Evolutionary conservation across 1,140 invertebrate genomes (phyloP).

Genomic region (Saxidomus purpurata): DNA sequence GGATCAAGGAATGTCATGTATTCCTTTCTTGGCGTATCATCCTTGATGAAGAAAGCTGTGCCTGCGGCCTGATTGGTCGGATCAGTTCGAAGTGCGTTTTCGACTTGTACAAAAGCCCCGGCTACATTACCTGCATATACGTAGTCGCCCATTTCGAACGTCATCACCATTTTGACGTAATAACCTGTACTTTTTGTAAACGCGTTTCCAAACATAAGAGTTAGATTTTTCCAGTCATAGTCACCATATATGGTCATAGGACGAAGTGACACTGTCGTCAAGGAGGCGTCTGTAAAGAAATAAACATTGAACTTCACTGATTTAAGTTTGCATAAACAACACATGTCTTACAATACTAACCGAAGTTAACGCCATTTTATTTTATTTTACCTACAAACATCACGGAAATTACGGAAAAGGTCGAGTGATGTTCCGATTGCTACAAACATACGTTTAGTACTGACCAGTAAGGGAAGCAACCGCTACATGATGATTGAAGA

Average conservation of each 20-base stretch:
- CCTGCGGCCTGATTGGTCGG: background rate
- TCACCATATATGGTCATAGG: constrained; percentile 9
- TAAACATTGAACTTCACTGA: too few relatives aligned
- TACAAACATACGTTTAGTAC: too few relatives aligned
- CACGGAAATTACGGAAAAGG: too few relatives aligned
- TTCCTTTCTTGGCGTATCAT: background rate
- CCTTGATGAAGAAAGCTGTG: background rate
- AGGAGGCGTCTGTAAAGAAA: background rate
- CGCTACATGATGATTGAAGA: too few relatives aligned
- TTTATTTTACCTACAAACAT: too few relatives aligned
- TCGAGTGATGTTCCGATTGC: too few relatives aligned
- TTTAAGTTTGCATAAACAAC: background rate
- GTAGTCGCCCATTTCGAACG: background rate
- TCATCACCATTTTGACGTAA: background rate
- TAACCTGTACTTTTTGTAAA: constrained; percentile 7
- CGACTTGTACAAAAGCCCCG: constrained; percentile 10
- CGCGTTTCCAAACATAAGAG: background rate
- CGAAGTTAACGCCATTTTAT: background rate
- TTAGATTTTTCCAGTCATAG: background rate
- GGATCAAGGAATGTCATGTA: background rate
- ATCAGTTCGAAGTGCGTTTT: background rate
- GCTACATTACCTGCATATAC: constrained; percentile 27
- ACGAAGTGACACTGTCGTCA: background rate
- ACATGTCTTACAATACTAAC: background rate
- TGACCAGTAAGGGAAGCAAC: too few relatives aligned